phyloP scores from a whole-genome alignment of 2,888 invertebrate species.

The Crepidodera aurea region DNA sequence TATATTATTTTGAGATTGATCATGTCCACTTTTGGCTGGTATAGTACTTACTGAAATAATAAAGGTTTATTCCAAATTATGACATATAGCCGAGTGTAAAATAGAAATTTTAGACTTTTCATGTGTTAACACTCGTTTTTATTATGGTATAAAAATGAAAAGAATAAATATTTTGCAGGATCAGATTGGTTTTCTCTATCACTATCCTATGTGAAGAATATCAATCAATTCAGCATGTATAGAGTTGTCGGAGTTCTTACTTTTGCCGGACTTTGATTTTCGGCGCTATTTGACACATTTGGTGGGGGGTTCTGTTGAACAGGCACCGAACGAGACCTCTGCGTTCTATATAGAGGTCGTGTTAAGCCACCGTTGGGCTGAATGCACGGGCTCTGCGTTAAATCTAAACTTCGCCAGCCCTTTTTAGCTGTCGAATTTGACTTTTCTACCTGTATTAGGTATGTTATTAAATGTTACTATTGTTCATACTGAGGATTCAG shows the following conservation, averaged over 20 bases:
- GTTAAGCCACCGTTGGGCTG: slow-evolving; percentile 57
- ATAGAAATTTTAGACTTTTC: too few relatives aligned
- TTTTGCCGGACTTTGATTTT: slow-evolving; percentile 57
- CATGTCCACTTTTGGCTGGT: too few relatives aligned
- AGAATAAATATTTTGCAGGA: neutral
- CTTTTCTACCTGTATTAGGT: slow-evolving; percentile 57
- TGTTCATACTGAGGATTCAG: slow-evolving; percentile 2
- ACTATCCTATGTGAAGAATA: slow-evolving; percentile 8
- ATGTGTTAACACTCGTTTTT: too few relatives aligned
- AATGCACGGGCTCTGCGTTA: slow-evolving; percentile 56
- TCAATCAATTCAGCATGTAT: slow-evolving; percentile 23
- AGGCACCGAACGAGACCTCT: slow-evolving; percentile 72
- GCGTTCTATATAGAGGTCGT: slow-evolving; percentile 68
- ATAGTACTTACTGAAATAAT: too few relatives aligned
- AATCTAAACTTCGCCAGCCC: slow-evolving; percentile 66
- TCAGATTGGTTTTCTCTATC: neutral
- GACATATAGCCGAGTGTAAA: too few relatives aligned
- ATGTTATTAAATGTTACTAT: slow-evolving; percentile 32
- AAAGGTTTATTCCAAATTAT: too few relatives aligned
- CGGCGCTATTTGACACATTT: slow-evolving; percentile 48
- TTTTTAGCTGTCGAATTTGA: slow-evolving; percentile 58
- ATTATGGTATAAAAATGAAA: too few relatives aligned
- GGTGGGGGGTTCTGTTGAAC: slow-evolving; percentile 56
- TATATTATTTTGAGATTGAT: too few relatives aligned
- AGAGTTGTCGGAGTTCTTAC: slow-evolving; percentile 51